Evolutionary conservation across 2,797 vertebrate genomes (phyloP).

Genomic region (Oreonectes daqikongensis): DNA sequence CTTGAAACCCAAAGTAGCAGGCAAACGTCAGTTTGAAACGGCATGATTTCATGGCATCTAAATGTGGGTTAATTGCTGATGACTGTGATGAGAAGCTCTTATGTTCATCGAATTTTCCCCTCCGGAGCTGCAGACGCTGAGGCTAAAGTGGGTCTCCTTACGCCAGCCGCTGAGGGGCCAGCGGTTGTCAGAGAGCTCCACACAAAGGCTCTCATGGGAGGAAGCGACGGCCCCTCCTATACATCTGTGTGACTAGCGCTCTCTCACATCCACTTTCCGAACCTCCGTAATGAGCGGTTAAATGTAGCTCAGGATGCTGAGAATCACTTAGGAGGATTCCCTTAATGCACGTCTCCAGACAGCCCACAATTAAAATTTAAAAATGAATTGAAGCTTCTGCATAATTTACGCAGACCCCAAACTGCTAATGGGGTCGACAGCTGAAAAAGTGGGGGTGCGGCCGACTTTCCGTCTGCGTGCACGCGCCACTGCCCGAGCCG

Average conservation of each 20-base stretch:
- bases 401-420: conserved; percentile 74
- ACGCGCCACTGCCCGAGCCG: not conserved
- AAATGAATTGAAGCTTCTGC: conserved; percentile 70
- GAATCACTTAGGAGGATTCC: conserved; percentile 70
- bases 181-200: conserved; percentile 19
- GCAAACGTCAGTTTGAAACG: conserved; percentile 47
- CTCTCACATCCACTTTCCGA: conserved; percentile 6
- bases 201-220: conserved; percentile 47
- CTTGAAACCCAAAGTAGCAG: conserved; percentile 9
- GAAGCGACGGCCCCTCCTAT: conserved; percentile 44
- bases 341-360: conserved; percentile 75
- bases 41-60: conserved; percentile 52
- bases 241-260: conserved; percentile 25
- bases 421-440: conserved; percentile 60
- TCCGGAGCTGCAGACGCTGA: conserved; percentile 32
- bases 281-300: conserved; percentile 63
- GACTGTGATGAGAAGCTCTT: conserved; percentile 58
- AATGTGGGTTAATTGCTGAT: conserved; percentile 67
- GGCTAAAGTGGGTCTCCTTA: conserved; percentile 44
- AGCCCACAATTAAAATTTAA: conserved; percentile 80
- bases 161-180: conserved; percentile 53
- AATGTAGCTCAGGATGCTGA: conserved; percentile 59
- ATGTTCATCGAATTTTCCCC: conserved; percentile 37
- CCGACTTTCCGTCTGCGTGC: conserved; percentile 29
- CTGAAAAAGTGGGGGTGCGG: conserved; percentile 65